A percentile compares a stretch with the other conserved stretches of the same genome.
phyloP scores from a whole-genome alignment of 2,888 invertebrate species.

The Drepanosiphum platanoidis region DNA sequence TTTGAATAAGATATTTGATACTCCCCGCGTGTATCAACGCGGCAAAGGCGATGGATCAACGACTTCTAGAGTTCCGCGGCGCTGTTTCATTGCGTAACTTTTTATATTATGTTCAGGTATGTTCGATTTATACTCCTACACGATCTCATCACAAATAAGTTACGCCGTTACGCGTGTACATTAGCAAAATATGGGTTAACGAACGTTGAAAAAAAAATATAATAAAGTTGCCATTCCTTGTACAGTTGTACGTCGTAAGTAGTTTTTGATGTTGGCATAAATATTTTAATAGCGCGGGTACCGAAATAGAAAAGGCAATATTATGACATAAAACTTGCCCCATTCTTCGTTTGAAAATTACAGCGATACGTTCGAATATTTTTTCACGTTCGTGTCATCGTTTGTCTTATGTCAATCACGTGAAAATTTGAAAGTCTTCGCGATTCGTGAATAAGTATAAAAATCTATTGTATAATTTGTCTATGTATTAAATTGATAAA shows the following conservation, averaged over 20 bases:
- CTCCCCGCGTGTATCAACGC: not conserved
- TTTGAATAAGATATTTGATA: not conserved
- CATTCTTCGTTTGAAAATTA: not conserved
- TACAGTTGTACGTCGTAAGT: constrained; percentile 15
- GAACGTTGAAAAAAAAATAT: constrained; percentile 12
- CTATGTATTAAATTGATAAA: too few relatives aligned
- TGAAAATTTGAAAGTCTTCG: not conserved
- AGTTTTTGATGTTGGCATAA: constrained; percentile 22
- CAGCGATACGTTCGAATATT: not conserved
- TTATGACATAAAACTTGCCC: constrained; percentile 5
- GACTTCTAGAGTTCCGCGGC: constrained; percentile 8
- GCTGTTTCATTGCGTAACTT: constrained; percentile 12
- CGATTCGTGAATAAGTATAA: not conserved
- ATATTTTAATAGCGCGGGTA: not conserved
- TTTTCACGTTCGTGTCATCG: not conserved
- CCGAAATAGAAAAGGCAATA: not conserved
- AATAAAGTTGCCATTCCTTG: not conserved
- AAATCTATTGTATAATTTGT: not conserved
- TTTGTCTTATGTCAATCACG: not conserved
- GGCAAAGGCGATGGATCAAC: constrained; percentile 33
- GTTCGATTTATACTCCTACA: constrained; percentile 45
- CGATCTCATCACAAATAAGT: constrained; percentile 43
- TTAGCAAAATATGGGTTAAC: constrained; percentile 35
- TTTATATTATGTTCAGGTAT: constrained; percentile 1
- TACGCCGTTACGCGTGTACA: constrained; percentile 38